Base-by-base conservation (phyloP, 2,888 invertebrate genomes). In the Nebria brevicollis region DNA sequence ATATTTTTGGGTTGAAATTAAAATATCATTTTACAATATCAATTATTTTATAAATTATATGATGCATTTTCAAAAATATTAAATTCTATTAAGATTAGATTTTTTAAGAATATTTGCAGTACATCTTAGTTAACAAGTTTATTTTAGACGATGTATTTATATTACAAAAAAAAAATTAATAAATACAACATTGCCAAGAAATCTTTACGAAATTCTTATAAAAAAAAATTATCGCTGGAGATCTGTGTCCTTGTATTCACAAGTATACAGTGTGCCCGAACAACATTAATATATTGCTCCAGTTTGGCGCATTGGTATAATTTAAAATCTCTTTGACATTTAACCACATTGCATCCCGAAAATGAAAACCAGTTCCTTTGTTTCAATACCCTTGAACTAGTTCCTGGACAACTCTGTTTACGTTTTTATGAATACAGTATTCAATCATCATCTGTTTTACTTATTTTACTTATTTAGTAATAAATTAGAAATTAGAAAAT, bases 281-380 rank as follows among this genome's bases (percentile, higher is more conserved):
- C 11, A 7, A 54, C 54, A 54, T 11, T 54, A 54, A 54, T 54
- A 11, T 54, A 34, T 42, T 66, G 78, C 78, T 78, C 78, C 66
- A 78, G 66, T 78, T 76, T 66, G 66, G 54, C 66, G 34, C 13
- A 66, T 66, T 77, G 77, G 72, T 77, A 66, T 78, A 34, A 78
- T 78, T 73, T 77, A 77, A 77, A 78, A 78, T 41, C 78, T 78
- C 54, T 54, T 54, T 78, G 78, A 78, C 78, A 78, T 78, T 78
- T 78, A 78, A 73, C 73, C 26, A 54, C 10, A 72, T 54, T 54
- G 54, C 78, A 78, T 78, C 78, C 78, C 74, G 74, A 78, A 54
- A 54, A 8, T 13, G 54, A 54, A 75, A 78, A 78, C 78, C 74
- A 43, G 78, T 78, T 78, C 72, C 66, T 78, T 74, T 78, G 78